These are phyloP conservation scores for Melipona quadrifasciata DNA, from an alignment of 1,140 invertebrate genomes.

Conservation along the genomic window DNA sequence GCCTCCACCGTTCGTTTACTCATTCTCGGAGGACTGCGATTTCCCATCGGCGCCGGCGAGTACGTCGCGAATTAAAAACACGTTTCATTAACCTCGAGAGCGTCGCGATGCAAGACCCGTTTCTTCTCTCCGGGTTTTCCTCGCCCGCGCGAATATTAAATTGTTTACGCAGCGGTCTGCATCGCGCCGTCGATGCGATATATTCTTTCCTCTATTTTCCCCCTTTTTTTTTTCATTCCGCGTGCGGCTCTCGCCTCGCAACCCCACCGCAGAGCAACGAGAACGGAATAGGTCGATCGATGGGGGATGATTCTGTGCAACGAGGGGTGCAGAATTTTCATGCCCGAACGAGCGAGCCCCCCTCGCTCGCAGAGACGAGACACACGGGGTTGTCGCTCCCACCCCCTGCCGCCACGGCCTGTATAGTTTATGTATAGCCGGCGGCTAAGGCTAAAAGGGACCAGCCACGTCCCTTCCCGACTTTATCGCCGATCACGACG, in stretches of 20 bases:
- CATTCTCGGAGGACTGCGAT: background rate
- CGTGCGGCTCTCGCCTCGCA: background rate
- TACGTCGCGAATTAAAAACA: constrained; percentile 35
- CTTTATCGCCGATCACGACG: constrained; percentile 7
- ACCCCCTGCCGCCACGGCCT: constrained; percentile 10
- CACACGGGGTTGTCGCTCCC: constrained; percentile 58
- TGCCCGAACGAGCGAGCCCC: constrained; percentile 63
- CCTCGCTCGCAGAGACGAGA: constrained; percentile 59
- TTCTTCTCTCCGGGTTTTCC: too few species aligned
- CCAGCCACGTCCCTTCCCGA: constrained; percentile 37
- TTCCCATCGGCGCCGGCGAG: background rate
- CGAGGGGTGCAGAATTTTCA: constrained; percentile 72
- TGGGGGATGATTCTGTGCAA: constrained; percentile 68
- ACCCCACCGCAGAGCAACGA: constrained; percentile 35
- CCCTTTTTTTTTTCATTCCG: background rate
- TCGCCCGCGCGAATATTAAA: constrained; percentile 40
- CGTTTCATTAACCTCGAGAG: constrained; percentile 18
- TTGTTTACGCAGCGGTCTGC: constrained; percentile 38
- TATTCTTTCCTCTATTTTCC: background rate
- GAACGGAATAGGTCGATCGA: constrained; percentile 63
- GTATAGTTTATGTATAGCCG: constrained; percentile 65
- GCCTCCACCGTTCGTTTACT: too few species aligned
- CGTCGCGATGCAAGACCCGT: background rate
- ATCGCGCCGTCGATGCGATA: constrained; percentile 9
- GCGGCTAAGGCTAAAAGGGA: constrained; percentile 65